Percentiles rank a stretch among this genome's conserved stretches.
These are phyloP conservation scores for Elaeidobius kamerunicus DNA, from an alignment of 2,888 invertebrate species.

Conservation along the genomic window DNA sequence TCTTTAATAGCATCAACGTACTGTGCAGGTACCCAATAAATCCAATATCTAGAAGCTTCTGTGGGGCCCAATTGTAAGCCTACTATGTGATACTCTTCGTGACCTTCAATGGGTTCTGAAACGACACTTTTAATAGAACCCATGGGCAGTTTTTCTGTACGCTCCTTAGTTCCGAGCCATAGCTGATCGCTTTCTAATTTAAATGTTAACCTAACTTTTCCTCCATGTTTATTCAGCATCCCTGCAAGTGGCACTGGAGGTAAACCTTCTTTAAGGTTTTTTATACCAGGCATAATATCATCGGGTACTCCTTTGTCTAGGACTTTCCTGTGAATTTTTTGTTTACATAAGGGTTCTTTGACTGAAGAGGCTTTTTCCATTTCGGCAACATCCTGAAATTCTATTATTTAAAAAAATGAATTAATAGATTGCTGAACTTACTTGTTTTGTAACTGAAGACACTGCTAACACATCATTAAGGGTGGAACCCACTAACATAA, in stretches of 20 bases:
- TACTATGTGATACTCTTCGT: slow-evolving; percentile 90
- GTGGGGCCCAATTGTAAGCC: slow-evolving; percentile 88
- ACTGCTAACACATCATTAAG: slow-evolving; percentile 82
- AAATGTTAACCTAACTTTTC: slow-evolving; percentile 87
- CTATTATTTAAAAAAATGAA: not conserved
- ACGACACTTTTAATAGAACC: slow-evolving; percentile 79
- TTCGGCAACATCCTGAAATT: slow-evolving; percentile 55
- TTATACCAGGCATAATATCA: slow-evolving; percentile 83
- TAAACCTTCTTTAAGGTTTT: slow-evolving; percentile 74
- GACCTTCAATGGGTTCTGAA: slow-evolving; percentile 81
- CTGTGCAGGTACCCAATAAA: slow-evolving; percentile 92
- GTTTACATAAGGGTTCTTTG: slow-evolving; percentile 71
- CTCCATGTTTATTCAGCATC: slow-evolving; percentile 87
- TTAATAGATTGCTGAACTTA: slow-evolving; percentile 37
- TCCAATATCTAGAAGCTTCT: slow-evolving; percentile 88
- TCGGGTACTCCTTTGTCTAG: slow-evolving; percentile 88
- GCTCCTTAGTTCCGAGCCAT: slow-evolving; percentile 90
- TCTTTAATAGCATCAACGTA: slow-evolving; percentile 90
- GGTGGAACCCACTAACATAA: slow-evolving; percentile 89
- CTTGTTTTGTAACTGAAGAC: slow-evolving; percentile 69
- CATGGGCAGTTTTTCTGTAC: slow-evolving; percentile 90
- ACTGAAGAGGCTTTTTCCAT: slow-evolving; percentile 61
- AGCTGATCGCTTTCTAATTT: slow-evolving; percentile 87
- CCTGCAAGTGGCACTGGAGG: slow-evolving; percentile 81
- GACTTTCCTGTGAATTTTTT: slow-evolving; percentile 81